Evolutionary conservation across 2,113 vertebrate species (phyloP), one percentile per base, ranked within the genome.

Genomic region (Laticauda laticaudata): DNA sequence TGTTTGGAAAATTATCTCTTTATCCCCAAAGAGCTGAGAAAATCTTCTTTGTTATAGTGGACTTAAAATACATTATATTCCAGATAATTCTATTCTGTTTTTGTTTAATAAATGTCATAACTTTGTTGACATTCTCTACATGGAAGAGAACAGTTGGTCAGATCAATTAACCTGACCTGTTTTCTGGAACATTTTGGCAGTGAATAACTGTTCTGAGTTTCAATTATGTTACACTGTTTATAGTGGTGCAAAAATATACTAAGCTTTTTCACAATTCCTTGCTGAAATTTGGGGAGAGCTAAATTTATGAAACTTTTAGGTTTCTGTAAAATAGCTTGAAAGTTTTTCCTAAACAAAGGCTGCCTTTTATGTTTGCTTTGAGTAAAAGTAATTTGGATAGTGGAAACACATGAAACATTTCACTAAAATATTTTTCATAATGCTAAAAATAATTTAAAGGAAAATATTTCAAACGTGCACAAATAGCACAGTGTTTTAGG

Each of bases 31-130:
- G 29, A 48, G 34, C 53, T 53, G 48, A 92, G 55, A 64, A 29
- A 51, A 69, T 11, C 56, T 87, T 18, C 59, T 20, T 5, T 54
- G 20, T 6, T 43, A 26, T 43, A 26, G 86, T 54, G 12, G 48
- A 2, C 23, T 87, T 53, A 54, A 81, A 48, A 56, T 9, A 4
- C 9, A 51, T 21, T 48, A 56, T 15, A 43, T 89, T 86, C 18
- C 75, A 81, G 34, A 20, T 48, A 81, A 0, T 90, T 91, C 94
- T 21, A 14, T 95, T 45, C 56, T 54, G 59, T 86, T 93, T 5
- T 1, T 9, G 56, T 91, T 90, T 48, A 34, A 4, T 0, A 1
- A 81, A 92, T 89, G 48, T 51, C 2, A 86, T 29, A 4, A 21
- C 43, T 34, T 34, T 0, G 0, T 90, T 51, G 7, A 91, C 69